These are phyloP conservation scores for Sebastes minor DNA, from an alignment of 2,797 vertebrate genomes.

Conservation along the genomic window DNA sequence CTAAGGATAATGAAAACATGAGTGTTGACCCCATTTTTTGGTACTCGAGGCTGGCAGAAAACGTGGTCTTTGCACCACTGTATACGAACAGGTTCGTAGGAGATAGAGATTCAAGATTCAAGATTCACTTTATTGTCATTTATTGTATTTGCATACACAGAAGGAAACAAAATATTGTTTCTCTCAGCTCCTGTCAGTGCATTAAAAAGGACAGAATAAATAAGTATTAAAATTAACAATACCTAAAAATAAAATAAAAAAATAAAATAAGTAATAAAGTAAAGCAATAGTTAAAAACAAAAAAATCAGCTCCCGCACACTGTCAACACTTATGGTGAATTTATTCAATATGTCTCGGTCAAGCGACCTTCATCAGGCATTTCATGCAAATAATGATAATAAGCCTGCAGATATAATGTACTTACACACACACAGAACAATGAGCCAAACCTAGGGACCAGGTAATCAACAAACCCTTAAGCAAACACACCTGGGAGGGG, in stretches of 20 bases:
- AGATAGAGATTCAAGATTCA: neutral
- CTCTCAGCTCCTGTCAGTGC: too few relatives aligned
- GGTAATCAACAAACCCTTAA: neutral
- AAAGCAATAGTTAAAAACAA: neutral
- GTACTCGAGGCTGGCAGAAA: neutral
- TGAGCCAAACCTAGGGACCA: neutral
- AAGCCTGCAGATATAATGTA: neutral
- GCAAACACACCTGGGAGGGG: neutral
- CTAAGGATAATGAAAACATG: constrained; percentile 2
- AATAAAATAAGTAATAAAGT: too few relatives aligned
- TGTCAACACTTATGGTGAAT: neutral
- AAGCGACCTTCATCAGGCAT: neutral
- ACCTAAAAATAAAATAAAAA: too few relatives aligned
- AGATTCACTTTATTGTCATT: too few relatives aligned
- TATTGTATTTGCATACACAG: too few relatives aligned
- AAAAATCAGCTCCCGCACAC: neutral
- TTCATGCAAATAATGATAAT: neutral
- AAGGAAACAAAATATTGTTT: too few relatives aligned
- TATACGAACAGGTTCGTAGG: too few relatives aligned
- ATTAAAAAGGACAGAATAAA: too few relatives aligned
- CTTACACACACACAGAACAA: neutral
- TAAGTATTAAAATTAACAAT: too few relatives aligned
- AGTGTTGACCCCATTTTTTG: neutral
- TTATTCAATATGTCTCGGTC: neutral
- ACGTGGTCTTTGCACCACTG: neutral